These are phyloP conservation scores for Microtus pennsylvanicus DNA, from an alignment of 2,113 vertebrate species.

Conservation along the genomic window DNA sequence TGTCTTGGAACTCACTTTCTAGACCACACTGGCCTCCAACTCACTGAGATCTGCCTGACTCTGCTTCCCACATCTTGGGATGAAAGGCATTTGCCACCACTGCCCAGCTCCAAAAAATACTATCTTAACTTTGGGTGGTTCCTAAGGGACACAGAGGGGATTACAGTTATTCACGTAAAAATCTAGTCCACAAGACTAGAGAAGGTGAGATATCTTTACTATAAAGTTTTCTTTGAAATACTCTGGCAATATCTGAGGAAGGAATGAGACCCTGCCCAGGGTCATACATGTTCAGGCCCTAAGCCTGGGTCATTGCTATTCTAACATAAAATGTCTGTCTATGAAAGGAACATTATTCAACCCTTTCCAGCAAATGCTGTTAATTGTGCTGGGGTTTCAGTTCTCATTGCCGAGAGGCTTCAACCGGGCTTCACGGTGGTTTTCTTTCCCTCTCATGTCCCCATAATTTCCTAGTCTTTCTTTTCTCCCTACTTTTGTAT, in stretches of 20 bases:
- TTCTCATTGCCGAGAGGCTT: background rate
- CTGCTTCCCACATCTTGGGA: too few relatives aligned
- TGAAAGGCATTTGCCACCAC: too few relatives aligned
- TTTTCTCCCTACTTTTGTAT: background rate
- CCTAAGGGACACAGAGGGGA: background rate
- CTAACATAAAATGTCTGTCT: background rate
- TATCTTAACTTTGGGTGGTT: background rate
- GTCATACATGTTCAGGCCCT: background rate
- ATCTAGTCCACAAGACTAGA: background rate
- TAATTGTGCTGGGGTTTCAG: background rate
- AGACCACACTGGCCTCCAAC: too few relatives aligned
- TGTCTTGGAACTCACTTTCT: too few relatives aligned
- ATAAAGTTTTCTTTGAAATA: background rate
- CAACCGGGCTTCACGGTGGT: background rate
- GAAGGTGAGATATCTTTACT: background rate
- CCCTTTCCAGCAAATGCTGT: background rate
- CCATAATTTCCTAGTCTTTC: background rate
- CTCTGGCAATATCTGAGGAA: background rate
- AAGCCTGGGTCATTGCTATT: background rate
- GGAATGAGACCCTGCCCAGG: background rate
- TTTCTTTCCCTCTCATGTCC: background rate
- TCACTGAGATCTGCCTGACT: too few relatives aligned
- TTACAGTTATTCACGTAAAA: background rate
- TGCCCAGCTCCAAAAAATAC: too few relatives aligned
- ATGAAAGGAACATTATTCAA: background rate